Conservation (phyloP, 2,888 invertebrate genomes). For the Leptinotarsa haldemani region DNA sequence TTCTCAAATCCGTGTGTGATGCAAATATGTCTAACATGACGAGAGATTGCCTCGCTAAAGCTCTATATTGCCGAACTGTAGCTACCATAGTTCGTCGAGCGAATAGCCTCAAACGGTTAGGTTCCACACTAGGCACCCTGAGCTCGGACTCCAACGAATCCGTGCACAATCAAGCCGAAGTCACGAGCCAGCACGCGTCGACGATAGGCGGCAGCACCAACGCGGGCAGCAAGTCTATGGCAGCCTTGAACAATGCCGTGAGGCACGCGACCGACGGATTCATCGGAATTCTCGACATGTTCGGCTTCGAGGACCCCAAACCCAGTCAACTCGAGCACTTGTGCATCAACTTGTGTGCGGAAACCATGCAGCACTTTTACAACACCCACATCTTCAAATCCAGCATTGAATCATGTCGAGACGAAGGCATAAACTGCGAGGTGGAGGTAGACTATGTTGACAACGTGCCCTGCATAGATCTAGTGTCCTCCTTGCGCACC, state of each 20-base stretch:
- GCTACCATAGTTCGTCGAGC: slow-evolving; percentile 93
- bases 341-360: slow-evolving; percentile 94
- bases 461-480: slow-evolving; percentile 95
- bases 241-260: slow-evolving; percentile 91
- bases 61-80: slow-evolving; percentile 93
- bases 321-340: slow-evolving; percentile 92
- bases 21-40: slow-evolving; percentile 89
- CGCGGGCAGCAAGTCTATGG: slow-evolving; percentile 91
- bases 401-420: slow-evolving; percentile 91
- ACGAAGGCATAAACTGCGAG: slow-evolving; percentile 91
- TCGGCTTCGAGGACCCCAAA: slow-evolving; percentile 94
- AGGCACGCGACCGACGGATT: slow-evolving; percentile 94
- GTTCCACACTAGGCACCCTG: slow-evolving; percentile 83
- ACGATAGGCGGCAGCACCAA: slow-evolving; percentile 76
- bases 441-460: slow-evolving; percentile 94
- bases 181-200: slow-evolving; percentile 86
- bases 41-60: slow-evolving; percentile 90
- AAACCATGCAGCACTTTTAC: slow-evolving; percentile 98
- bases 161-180: slow-evolving; percentile 87
- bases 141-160: slow-evolving; percentile 94
- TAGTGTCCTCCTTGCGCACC: slow-evolving; percentile 91
- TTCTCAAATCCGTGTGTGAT: slow-evolving; percentile 84
- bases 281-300: slow-evolving; percentile 96
- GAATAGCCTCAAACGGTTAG: slow-evolving; percentile 88
- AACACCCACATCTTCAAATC: slow-evolving; percentile 97